phyloP scores from a whole-genome alignment of 2,797 vertebrate species.

The Kryptolebias ocellatus region DNA sequence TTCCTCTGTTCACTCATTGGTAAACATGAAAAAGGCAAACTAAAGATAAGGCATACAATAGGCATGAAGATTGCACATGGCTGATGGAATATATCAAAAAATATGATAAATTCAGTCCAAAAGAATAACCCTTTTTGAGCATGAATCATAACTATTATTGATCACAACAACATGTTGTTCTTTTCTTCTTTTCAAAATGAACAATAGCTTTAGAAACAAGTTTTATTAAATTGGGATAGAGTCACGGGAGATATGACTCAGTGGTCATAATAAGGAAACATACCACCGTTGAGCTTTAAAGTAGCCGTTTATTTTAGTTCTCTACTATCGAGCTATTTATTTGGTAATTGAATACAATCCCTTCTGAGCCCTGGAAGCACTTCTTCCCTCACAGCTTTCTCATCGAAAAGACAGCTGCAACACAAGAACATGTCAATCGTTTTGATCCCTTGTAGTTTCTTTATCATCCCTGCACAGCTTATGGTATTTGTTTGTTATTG shows the following conservation, averaged over 20 bases:
- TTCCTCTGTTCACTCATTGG: too few relatives aligned
- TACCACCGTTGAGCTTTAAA: slow-evolving; percentile 39
- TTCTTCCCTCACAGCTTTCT: slow-evolving; percentile 34
- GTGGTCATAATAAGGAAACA: slow-evolving; percentile 34
- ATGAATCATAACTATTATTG: too few relatives aligned
- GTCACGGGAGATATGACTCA: slow-evolving; percentile 10
- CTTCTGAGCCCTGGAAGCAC: slow-evolving; percentile 34
- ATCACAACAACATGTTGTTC: not conserved
- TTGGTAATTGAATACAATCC: slow-evolving; percentile 67
- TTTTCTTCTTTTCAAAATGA: not conserved
- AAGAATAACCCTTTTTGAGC: too few relatives aligned
- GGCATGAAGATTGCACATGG: too few relatives aligned
- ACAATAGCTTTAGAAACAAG: slow-evolving; percentile 1
- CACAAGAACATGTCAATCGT: slow-evolving; percentile 59
- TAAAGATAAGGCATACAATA: too few relatives aligned
- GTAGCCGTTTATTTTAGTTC: slow-evolving; percentile 37
- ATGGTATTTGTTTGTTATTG: slow-evolving; percentile 60
- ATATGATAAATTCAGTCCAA: too few relatives aligned
- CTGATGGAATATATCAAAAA: too few relatives aligned
- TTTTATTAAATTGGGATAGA: slow-evolving; percentile 19
- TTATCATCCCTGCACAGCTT: slow-evolving; percentile 67
- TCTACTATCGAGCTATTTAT: slow-evolving; percentile 53
- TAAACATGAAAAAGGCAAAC: too few relatives aligned
- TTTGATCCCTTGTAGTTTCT: slow-evolving; percentile 61
- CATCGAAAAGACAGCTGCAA: slow-evolving; percentile 54